These are phyloP conservation scores for Alentia gelatinosa DNA, from an alignment of 2,888 invertebrate genomes.

Conservation along the genomic window DNA sequence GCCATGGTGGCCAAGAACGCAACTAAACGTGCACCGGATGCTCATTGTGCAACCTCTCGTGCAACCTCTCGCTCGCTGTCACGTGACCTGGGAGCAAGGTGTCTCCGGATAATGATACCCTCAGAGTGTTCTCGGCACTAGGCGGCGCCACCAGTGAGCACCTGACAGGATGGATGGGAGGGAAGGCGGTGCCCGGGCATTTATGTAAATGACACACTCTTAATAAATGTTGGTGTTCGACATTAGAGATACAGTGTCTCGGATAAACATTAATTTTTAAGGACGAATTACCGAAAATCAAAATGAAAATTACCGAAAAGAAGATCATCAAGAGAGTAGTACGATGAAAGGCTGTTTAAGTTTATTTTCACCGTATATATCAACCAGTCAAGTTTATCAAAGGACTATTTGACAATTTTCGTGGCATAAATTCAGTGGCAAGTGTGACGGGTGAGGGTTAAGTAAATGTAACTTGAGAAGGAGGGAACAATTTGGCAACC, in stretches of 20 bases:
- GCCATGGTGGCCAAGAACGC: not conserved
- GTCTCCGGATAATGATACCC: constrained; percentile 24
- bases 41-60: constrained; percentile 43
- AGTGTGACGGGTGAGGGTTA: not conserved
- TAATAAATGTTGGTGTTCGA: no score
- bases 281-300: no score
- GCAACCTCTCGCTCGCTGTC: not conserved
- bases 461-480: not conserved
- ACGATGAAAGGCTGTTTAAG: no score
- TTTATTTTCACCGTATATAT: no score
- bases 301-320: no score
- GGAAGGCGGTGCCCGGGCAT: not conserved
- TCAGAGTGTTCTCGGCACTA: not conserved
- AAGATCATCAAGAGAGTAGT: no score
- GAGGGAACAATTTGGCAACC: not conserved
- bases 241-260: no score
- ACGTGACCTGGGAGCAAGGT: not conserved
- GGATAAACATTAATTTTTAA: no score
- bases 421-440: no score
- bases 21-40: not conserved
- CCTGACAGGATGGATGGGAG: not conserved
- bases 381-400: no score
- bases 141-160: not conserved
- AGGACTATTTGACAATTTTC: no score
- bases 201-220: not conserved